Conservation (phyloP, 92 coral and sea anemone genomes). For the Siderastrea radians region DNA sequence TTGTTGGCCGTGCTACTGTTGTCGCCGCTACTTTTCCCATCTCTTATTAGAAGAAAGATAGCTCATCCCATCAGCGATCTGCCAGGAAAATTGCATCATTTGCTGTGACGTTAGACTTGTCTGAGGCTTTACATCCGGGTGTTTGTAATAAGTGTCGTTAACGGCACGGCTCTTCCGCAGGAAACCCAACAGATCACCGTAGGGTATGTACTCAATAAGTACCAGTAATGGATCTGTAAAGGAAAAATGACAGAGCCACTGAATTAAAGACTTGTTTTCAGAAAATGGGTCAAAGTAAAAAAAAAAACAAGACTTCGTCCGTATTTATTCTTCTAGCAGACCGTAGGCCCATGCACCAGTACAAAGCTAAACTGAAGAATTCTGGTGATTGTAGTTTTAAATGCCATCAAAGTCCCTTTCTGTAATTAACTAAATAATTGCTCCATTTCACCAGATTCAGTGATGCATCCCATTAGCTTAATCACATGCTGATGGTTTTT, state of each 20-base stretch:
- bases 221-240: conserved; percentile 33
- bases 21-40: neutral
- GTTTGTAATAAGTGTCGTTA: conserved; percentile 68
- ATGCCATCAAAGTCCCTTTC: neutral
- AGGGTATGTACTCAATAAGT: conserved; percentile 68
- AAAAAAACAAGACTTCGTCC: neutral
- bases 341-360: too few relatives aligned
- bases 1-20: neutral
- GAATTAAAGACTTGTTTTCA: neutral
- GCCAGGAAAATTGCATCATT: conserved; percentile 67
- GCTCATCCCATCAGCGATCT: conserved; percentile 75
- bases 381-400: neutral
- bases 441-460: conserved; percentile 19
- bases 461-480: conserved; percentile 48
- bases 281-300: neutral
- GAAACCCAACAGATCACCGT: conserved; percentile 77
- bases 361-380: neutral
- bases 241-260: neutral
- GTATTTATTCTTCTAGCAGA: too few relatives aligned
- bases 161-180: conserved; percentile 76
- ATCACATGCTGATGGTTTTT: conserved; percentile 33
- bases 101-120: conserved; percentile 66
- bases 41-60: conserved; percentile 73
- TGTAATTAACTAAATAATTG: neutral
- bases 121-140: conserved; percentile 61